Evolutionary conservation across 1,140 invertebrate genomes (phyloP).

Genomic region (Drosophila kurseongensis): DNA sequence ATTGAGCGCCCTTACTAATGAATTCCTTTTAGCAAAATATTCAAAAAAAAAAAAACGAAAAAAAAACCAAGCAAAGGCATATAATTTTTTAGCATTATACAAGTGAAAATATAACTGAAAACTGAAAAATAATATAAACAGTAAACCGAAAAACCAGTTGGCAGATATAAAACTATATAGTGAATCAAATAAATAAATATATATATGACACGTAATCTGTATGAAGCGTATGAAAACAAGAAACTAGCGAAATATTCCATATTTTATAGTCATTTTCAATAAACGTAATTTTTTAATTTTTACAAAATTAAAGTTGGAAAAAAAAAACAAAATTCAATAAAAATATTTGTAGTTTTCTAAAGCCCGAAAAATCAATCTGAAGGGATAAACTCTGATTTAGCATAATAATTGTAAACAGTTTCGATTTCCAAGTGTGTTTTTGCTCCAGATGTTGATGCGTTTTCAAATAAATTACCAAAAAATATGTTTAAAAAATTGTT

Average conservation of each 20-base stretch:
- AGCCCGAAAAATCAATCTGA: slow-evolving; percentile 40
- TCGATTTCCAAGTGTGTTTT: slow-evolving; percentile 70
- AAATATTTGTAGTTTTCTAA: slow-evolving; percentile 78
- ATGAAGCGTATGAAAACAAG: slow-evolving; percentile 58
- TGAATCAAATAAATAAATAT: slow-evolving; percentile 56
- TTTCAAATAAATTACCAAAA: slow-evolving; percentile 47
- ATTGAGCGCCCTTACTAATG: slow-evolving; percentile 80
- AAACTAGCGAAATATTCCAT: slow-evolving; percentile 79
- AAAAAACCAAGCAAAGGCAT: slow-evolving; percentile 65
- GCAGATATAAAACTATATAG: slow-evolving; percentile 60
- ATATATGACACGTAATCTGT: slow-evolving; percentile 58
- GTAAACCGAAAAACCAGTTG: slow-evolving; percentile 51
- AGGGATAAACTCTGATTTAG: slow-evolving; percentile 35
- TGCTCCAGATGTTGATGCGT: slow-evolving; percentile 63
- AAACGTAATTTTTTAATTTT: slow-evolving; percentile 82
- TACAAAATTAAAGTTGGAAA: slow-evolving; percentile 77
- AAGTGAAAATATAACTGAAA: slow-evolving; percentile 59
- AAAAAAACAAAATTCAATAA: slow-evolving; percentile 27
- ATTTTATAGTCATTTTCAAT: slow-evolving; percentile 81
- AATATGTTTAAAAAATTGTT: slow-evolving; percentile 64
- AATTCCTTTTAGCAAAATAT: slow-evolving; percentile 83
- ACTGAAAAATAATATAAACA: slow-evolving; percentile 53
- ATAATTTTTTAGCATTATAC: slow-evolving; percentile 83
- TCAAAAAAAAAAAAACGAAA: slow-evolving; percentile 43
- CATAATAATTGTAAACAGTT: slow-evolving; percentile 45